Conservation (phyloP, 30 jellyfish, hydroid and myxozoan species). For the Chrysaora quinquecirrha region DNA sequence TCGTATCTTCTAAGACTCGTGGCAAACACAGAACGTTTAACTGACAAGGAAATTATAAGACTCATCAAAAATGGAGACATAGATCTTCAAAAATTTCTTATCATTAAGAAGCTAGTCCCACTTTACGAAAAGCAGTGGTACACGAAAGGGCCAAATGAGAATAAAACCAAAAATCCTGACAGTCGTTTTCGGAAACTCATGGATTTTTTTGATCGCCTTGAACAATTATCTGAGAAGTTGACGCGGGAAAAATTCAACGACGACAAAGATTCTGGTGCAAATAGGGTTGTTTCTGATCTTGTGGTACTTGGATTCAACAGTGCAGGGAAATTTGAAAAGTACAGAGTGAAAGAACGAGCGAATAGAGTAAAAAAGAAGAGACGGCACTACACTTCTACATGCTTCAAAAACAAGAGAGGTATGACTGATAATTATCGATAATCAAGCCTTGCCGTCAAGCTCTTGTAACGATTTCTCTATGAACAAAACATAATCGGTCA, state of each 20-base stretch:
- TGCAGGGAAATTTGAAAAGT: background rate
- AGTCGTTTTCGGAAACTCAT: background rate
- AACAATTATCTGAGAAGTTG: background rate
- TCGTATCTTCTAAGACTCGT: background rate
- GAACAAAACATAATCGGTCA: too few species aligned
- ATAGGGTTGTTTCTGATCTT: background rate
- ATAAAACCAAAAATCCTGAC: background rate
- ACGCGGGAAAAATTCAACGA: background rate
- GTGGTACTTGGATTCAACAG: background rate
- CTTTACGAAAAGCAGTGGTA: background rate
- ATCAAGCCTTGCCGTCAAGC: too few species aligned
- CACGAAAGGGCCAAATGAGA: slow-evolving; percentile 1
- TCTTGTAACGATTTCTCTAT: too few species aligned
- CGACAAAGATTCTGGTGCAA: too few species aligned
- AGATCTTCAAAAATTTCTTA: background rate
- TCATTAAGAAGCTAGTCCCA: background rate
- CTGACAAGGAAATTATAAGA: background rate
- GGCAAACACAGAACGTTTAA: background rate
- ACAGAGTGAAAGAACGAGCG: background rate
- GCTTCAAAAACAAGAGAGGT: too few species aligned
- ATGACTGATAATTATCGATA: too few species aligned
- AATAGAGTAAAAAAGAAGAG: background rate
- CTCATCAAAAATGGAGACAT: background rate
- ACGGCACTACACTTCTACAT: too few species aligned
- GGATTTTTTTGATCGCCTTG: background rate